Conservation (phyloP, 2,113 vertebrate genomes). For the Mesembrinibis cayennensis region DNA sequence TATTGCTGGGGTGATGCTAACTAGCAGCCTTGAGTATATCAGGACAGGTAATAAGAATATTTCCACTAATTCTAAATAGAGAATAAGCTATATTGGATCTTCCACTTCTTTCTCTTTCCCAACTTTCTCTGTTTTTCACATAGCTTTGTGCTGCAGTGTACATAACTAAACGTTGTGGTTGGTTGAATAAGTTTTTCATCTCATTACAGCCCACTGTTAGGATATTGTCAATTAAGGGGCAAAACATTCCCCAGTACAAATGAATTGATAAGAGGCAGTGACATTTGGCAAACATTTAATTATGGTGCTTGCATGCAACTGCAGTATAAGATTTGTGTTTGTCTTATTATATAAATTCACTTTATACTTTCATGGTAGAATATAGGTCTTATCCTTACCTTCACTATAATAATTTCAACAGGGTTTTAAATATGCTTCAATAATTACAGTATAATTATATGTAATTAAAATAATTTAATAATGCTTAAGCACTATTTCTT, state of each 20-base stretch:
- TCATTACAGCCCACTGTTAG: constrained; percentile 29
- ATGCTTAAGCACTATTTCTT: neutral
- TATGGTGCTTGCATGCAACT: neutral
- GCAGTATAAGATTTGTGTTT: neutral
- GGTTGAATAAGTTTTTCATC: constrained; percentile 13
- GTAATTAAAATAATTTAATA: neutral
- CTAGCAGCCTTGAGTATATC: neutral
- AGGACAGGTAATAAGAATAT: neutral
- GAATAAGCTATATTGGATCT: neutral
- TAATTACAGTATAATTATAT: neutral
- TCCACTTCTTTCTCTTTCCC: neutral
- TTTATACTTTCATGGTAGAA: neutral
- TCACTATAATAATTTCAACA: neutral
- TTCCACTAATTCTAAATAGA: neutral
- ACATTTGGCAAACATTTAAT: constrained; percentile 44
- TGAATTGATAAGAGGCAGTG: constrained; percentile 20
- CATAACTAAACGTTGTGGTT: constrained; percentile 30
- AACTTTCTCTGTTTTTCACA: neutral
- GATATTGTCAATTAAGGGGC: constrained; percentile 32
- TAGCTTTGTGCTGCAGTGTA: neutral
- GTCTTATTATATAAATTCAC: neutral
- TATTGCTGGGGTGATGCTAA: neutral
- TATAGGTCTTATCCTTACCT: neutral
- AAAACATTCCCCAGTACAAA: constrained; percentile 32
- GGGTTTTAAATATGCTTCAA: neutral